These are phyloP conservation scores for Mayetiola destructor DNA, from an alignment of 2,888 invertebrate species.

Conservation along the genomic window DNA sequence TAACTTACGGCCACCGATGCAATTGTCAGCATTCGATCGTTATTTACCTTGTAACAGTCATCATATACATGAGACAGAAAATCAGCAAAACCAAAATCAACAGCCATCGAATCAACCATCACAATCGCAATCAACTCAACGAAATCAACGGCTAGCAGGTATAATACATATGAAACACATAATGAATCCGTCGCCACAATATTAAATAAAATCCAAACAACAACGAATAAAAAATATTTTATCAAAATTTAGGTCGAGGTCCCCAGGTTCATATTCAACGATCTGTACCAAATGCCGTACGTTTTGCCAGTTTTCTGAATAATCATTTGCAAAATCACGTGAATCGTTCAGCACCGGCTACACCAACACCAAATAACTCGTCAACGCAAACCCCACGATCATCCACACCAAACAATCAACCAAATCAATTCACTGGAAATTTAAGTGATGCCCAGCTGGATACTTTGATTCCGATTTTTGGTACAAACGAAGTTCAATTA, in stretches of 20 bases:
- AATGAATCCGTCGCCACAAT: background rate
- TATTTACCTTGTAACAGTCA: constrained; percentile 59
- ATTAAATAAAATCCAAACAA: background rate
- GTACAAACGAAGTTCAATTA: constrained; percentile 17
- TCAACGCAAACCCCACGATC: background rate
- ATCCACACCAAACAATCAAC: background rate
- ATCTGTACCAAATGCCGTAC: constrained; percentile 1
- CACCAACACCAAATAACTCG: background rate
- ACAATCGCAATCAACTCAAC: constrained; percentile 8
- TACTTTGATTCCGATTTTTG: constrained; percentile 19
- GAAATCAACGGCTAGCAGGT: constrained; percentile 16
- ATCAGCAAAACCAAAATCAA: constrained; percentile 5
- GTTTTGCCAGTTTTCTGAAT: background rate
- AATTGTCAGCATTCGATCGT: constrained; percentile 34
- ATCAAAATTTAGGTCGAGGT: too few species aligned
- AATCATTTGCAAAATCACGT: background rate
- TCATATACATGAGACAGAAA: constrained; percentile 39
- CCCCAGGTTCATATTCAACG: constrained; percentile 7
- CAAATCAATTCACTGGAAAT: constrained; percentile 17
- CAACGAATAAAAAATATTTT: too few species aligned
- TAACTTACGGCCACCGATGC: constrained; percentile 31
- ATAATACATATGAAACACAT: background rate
- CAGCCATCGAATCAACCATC: constrained; percentile 20
- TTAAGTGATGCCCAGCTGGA: constrained; percentile 17
- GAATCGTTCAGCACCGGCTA: background rate